Percentiles rank a stretch among this genome's conserved stretches.
Conservation (phyloP, 2,797 vertebrate genomes). For the Gallinago stenura region DNA sequence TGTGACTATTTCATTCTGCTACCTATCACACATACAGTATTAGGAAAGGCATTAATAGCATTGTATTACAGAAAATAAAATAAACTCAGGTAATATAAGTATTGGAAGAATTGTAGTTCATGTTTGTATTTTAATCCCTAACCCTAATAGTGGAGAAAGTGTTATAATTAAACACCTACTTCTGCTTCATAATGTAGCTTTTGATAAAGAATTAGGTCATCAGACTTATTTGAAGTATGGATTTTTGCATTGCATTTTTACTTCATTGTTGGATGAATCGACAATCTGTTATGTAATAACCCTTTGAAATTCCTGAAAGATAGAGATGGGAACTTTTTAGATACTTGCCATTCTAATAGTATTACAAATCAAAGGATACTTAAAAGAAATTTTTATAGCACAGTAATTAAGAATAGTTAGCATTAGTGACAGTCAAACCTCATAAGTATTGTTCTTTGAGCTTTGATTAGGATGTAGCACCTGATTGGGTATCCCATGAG, state of each 20-base stretch:
- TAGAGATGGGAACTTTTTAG: not conserved
- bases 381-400: conserved; percentile 21
- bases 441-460: not conserved
- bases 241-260: not conserved
- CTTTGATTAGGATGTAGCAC: conserved; percentile 25
- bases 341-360: not conserved
- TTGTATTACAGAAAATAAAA: not conserved
- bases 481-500: conserved; percentile 12
- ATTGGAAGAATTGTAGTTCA: not conserved
- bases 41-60: not conserved
- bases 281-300: not conserved
- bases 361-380: conserved; percentile 40
- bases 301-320: conserved; percentile 45
- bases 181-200: conserved; percentile 7
- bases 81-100: not conserved
- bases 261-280: not conserved
- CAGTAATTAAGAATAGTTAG: not conserved
- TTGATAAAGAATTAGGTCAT: conserved; percentile 42
- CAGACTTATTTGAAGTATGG: conserved; percentile 38
- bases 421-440: conserved; percentile 7
- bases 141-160: not conserved
- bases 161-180: not conserved
- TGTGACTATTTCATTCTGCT: not conserved
- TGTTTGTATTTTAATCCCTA: not conserved
- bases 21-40: not conserved